Evolutionary conservation across 2,113 vertebrate species (phyloP), one percentile per base, ranked within the genome.

Genomic region (Polyodon spathula): DNA sequence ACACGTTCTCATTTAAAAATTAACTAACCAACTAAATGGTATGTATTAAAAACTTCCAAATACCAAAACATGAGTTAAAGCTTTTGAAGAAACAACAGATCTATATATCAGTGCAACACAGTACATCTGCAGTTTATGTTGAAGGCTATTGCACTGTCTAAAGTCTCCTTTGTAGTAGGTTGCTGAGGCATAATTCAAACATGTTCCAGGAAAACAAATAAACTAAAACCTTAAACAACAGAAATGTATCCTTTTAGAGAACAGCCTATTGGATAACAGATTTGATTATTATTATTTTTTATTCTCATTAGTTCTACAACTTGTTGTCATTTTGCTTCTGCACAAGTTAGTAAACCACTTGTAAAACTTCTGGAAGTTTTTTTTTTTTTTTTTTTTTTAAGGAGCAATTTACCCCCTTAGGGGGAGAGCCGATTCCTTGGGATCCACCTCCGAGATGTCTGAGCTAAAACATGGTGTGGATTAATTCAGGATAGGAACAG

Each of bases 391-490:
- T n/a, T 12, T 17, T 16, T 51, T 14, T n/a, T 12, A 39, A n/a
- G n/a, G 48, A 8, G n/a, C 37, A 15, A 53, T 3, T 59, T n/a
- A 42, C 27, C 27, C n/a, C 44, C 38, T 37, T 27, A 4, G 12
- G 37, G 50, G 15, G 8, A 48, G 11, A 14, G 42, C 42, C n/a
- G 51, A 16, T 40, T 51, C 40, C 56, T 63, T 51, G 6, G 37
- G 63, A 68, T 64, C 75, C 71, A 59, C 54, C 62, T 70, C 67
- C 65, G 56, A 68, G 71, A 68, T 72, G 78, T 79, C 63, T 74
- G 65, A 64, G 42, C 42, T 70, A 84, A 85, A 82, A 81, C 73
- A 75, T 73, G 80, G 81, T 61, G 43, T 71, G 76, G 81, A 77
- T n/a, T n/a, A n/a, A n/a, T 59, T 62, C 39, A 51, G 61, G 70